Base-by-base conservation (phyloP, 1,140 invertebrate species). In the Euschistus heros region DNA sequence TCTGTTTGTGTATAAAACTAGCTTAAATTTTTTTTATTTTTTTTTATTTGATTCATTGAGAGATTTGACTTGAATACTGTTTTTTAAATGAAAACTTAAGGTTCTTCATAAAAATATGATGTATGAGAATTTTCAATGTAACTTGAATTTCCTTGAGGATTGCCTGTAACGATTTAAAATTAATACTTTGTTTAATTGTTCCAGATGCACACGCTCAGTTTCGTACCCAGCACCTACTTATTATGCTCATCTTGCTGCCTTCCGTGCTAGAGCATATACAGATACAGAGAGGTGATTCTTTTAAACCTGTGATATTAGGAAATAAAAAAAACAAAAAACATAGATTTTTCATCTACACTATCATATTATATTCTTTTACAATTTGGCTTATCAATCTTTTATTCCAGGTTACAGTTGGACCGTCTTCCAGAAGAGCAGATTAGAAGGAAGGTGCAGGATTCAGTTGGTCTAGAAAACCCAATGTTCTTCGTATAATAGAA, bases 151-250 rank as follows among this genome's bases (percentile, higher is more conserved):
- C n/a, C n/a, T n/a, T n/a, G n/a, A n/a, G n/a, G n/a, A n/a, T n/a
- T n/a, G n/a, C n/a, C n/a, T n/a, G n/a, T n/a, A n/a, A n/a, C n/a
- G n/a, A n/a, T n/a, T n/a, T n/a, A n/a, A n/a, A n/a, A n/a, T n/a
- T n/a, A n/a, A n/a, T n/a, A n/a, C 33, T 37, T 37, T 50, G 93
- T 13, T 50, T 22, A 44, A 44, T 18, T 24, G 2, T 57, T 57
- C 15, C 14, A 57, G 54, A 18, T 97, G 93, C 74, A 88, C 85
- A 61, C 81, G 91, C 62, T 82, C 89, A 2, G 92, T 97, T 0
- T 93, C 89, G 15, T 94, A 95, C 79, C 93, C 93, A 2, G 88
- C 94, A 0, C 92, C 93, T 2, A 94, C 91, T 0, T 96, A 96
- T 76, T 94, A 96, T 76, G 92, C 93, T 26, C 92, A 97, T 79